phyloP scores from a whole-genome alignment of 1,140 invertebrate species.

The Drosophila ananassae region DNA sequence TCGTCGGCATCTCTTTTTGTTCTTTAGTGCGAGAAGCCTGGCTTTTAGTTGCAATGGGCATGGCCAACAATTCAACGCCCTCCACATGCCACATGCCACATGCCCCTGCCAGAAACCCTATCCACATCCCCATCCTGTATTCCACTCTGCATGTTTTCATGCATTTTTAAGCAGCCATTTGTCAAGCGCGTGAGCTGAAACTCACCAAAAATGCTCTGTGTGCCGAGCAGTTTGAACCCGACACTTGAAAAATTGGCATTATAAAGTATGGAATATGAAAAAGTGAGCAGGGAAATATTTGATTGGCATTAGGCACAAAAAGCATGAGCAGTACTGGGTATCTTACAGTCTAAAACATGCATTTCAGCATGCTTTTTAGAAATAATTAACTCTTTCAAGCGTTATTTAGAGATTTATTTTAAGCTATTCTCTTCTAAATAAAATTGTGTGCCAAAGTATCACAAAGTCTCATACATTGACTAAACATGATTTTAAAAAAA shows the following conservation, averaged over 20 bases:
- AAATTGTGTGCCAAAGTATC: too few relatives aligned
- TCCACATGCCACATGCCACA: background rate
- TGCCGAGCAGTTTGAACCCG: conserved; percentile 5
- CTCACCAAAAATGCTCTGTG: conserved; percentile 38
- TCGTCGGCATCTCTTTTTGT: conserved; percentile 6
- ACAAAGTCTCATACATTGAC: too few relatives aligned
- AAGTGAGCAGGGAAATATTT: background rate
- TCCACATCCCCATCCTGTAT: background rate
- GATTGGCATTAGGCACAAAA: background rate
- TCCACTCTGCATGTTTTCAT: conserved; percentile 46
- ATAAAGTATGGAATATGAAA: background rate
- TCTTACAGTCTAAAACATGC: too few relatives aligned
- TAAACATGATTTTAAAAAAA: too few relatives aligned
- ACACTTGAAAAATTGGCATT: conserved; percentile 7
- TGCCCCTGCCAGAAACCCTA: background rate
- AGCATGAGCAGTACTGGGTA: too few relatives aligned
- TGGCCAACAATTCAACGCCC: conserved; percentile 48
- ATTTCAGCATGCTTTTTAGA: too few relatives aligned
- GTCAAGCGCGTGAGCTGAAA: conserved; percentile 55
- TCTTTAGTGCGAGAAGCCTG: conserved; percentile 4
- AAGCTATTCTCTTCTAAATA: too few relatives aligned
- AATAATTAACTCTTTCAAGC: too few relatives aligned
- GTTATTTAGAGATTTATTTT: too few relatives aligned
- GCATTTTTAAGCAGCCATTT: conserved; percentile 74
- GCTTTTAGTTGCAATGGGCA: conserved; percentile 7